Percentiles rank a stretch among this genome's conserved stretches.
Conservation (phyloP, 2,113 vertebrate species). For the Cathartes aura region DNA sequence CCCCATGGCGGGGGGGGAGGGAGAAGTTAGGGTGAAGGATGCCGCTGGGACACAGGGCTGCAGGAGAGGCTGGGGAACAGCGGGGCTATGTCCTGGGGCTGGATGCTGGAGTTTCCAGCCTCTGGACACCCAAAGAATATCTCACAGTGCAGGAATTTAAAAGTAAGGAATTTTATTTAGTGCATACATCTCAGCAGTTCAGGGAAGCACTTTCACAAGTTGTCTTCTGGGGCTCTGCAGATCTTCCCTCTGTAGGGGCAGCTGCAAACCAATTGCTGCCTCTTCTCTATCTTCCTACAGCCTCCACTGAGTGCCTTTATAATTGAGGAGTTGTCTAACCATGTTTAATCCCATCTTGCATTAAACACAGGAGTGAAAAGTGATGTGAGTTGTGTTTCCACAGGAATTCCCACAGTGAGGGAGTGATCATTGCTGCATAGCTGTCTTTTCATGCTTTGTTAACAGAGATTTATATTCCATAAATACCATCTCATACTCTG, state of each 20-base stretch:
- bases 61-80: neutral
- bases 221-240: neutral
- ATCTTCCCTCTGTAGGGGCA: neutral
- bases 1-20: too few species aligned
- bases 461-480: conserved; percentile 42
- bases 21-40: neutral
- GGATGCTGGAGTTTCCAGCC: neutral
- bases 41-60: neutral
- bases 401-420: conserved; percentile 10
- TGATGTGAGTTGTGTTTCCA: neutral
- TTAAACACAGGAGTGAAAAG: neutral
- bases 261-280: neutral
- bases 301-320: neutral
- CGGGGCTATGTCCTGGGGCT: neutral
- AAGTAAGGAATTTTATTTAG: neutral
- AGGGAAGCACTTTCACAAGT: neutral
- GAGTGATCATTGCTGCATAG: conserved; percentile 20
- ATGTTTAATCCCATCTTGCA: neutral
- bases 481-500: conserved; percentile 13
- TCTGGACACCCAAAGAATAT: neutral
- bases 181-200: neutral
- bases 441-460: conserved; percentile 55
- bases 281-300: neutral
- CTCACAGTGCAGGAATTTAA: neutral
- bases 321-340: neutral